Evolutionary conservation across 2,113 vertebrate genomes (phyloP).

Genomic region (Aramus guarauna): DNA sequence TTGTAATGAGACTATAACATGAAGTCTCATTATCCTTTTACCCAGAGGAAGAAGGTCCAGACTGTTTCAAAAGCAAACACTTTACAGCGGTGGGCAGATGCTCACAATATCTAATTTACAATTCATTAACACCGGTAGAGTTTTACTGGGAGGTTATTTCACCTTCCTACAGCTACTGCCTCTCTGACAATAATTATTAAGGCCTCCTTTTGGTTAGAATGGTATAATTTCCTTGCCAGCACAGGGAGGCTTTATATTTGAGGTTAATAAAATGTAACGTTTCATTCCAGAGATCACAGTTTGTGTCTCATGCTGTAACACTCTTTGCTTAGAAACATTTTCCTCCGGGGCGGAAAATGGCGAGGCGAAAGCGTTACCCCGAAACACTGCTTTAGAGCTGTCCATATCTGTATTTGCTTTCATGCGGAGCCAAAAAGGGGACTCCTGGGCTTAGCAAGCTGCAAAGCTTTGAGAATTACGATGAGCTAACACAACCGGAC

Average conservation of each 20-base stretch:
- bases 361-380: neutral
- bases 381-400: neutral
- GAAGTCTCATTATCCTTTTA: neutral
- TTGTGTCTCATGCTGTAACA: slow-evolving; percentile 42
- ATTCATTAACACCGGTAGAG: neutral
- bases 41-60: neutral
- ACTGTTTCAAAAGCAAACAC: neutral
- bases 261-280: slow-evolving; percentile 49
- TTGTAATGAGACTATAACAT: neutral
- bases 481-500: neutral
- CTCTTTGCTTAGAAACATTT: slow-evolving; percentile 24
- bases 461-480: neutral
- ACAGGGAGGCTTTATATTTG: slow-evolving; percentile 12
- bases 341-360: slow-evolving; percentile 24
- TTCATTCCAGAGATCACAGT: slow-evolving; percentile 34
- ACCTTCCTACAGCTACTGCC: neutral
- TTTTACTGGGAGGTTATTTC: neutral
- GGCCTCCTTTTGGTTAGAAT: neutral
- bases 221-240: neutral
- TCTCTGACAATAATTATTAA: slow-evolving; percentile 22
- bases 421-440: neutral
- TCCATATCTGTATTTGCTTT: neutral
- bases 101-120: slow-evolving; percentile 9
- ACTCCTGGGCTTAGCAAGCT: neutral
- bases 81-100: neutral